These are phyloP conservation scores for Sminthurinus aureus DNA, from an alignment of 2,888 invertebrate genomes.

Conservation along the genomic window DNA sequence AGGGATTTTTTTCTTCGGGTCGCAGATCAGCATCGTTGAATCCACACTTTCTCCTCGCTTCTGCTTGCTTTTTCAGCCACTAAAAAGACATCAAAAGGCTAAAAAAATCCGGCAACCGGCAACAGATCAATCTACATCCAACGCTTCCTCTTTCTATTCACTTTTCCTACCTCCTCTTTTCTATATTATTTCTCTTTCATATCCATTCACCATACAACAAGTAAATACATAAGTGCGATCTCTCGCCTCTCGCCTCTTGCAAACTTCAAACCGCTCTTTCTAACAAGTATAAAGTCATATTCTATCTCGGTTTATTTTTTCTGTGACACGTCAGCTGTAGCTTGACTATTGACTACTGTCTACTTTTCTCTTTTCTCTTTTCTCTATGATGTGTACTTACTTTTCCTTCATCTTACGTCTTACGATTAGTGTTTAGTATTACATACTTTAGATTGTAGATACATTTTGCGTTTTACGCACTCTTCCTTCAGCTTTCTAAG, in stretches of 20 bases:
- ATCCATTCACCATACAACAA: background rate
- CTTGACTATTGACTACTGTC: background rate
- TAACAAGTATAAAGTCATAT: background rate
- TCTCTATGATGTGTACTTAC: background rate
- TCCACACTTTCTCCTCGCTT: conserved; percentile 74
- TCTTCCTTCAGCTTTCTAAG: too few species aligned
- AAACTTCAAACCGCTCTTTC: too few species aligned
- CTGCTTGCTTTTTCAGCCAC: conserved; percentile 81
- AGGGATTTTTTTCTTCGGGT: conserved; percentile 82
- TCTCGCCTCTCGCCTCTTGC: background rate
- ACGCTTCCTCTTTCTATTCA: background rate
- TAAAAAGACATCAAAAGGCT: conserved; percentile 57
- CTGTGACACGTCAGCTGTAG: background rate
- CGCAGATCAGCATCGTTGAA: conserved; percentile 75
- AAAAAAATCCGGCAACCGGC: conserved; percentile 3
- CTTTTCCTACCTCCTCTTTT: background rate
- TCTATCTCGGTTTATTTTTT: background rate
- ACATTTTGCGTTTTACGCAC: too few species aligned
- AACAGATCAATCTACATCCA: conserved; percentile 34
- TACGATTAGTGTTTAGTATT: too few species aligned
- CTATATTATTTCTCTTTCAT: background rate
- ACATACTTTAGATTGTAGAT: too few species aligned
- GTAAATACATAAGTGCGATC: background rate
- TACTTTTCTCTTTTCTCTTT: background rate
- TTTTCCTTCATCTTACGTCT: too few species aligned